Evolutionary conservation across 2,888 invertebrate species (phyloP).

Genomic region (Ophion slaviceki): DNA sequence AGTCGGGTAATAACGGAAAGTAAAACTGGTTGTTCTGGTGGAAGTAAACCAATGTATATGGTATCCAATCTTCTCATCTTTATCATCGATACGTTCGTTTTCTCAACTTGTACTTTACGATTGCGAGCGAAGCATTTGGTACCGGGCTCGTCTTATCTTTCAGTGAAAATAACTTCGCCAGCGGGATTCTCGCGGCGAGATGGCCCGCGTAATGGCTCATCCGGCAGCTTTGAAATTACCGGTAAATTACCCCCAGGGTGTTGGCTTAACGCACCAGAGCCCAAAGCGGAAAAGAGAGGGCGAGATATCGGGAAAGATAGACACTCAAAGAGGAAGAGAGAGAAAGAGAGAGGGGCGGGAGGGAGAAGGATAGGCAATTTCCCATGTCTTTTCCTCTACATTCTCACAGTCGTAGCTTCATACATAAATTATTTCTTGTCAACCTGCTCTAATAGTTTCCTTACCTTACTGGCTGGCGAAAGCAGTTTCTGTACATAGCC

Average conservation of each 20-base stretch:
- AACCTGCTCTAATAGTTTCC: constrained; percentile 68
- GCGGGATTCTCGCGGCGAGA: constrained; percentile 4
- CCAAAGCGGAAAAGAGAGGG: constrained; percentile 31
- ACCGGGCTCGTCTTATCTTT: constrained; percentile 38
- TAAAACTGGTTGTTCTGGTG: too few relatives aligned
- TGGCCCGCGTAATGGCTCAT: constrained; percentile 42
- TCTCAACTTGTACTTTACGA: constrained; percentile 1
- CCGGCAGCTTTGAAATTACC: constrained; percentile 55
- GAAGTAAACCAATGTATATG: background rate
- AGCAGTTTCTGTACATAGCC: constrained; percentile 76
- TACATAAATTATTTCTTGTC: constrained; percentile 68
- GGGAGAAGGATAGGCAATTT: constrained; percentile 4
- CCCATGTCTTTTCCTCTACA: constrained; percentile 30
- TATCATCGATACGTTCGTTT: constrained; percentile 3
- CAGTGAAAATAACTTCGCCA: constrained; percentile 24
- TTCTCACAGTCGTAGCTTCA: constrained; percentile 27
- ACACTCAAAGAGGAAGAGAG: constrained; percentile 10
- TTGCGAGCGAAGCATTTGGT: background rate
- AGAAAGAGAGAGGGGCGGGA: constrained; percentile 28
- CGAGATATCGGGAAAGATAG: background rate
- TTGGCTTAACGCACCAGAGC: constrained; percentile 27
- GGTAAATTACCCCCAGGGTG: constrained; percentile 58
- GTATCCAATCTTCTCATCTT: constrained; percentile 12
- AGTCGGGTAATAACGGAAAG: too few relatives aligned
- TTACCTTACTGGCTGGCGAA: constrained; percentile 68